phyloP scores from a whole-genome alignment of 1,140 invertebrate genomes.

The Schlechtendalia chinensis region DNA sequence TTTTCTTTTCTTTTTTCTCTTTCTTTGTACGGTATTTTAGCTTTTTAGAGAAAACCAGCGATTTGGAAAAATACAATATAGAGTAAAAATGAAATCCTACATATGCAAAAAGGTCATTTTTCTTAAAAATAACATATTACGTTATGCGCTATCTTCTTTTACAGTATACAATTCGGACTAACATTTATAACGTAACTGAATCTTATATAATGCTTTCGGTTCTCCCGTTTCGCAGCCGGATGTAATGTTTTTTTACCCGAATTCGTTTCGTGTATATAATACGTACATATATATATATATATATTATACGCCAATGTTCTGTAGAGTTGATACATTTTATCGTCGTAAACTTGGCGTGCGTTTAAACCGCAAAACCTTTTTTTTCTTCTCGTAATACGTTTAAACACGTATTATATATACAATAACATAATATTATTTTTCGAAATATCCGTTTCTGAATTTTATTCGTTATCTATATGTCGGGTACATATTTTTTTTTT shows the following conservation, averaged over 20 bases:
- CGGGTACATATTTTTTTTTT: no score
- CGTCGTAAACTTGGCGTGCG: background rate
- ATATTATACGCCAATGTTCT: no score
- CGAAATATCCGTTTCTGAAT: no score
- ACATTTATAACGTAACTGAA: background rate
- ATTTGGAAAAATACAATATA: background rate
- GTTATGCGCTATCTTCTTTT: background rate
- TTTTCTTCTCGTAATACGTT: no score
- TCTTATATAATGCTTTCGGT: background rate
- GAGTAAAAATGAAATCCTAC: no score
- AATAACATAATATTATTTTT: no score
- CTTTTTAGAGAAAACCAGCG: slow-evolving; percentile 18
- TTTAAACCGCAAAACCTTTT: background rate
- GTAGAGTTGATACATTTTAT: background rate
- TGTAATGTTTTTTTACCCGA: background rate
- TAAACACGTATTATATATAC: no score
- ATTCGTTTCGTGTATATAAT: background rate
- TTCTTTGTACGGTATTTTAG: background rate
- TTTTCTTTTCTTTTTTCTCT: background rate
- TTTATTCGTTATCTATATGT: no score
- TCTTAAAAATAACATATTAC: background rate
- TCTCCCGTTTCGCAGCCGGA: background rate
- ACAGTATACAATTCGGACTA: background rate
- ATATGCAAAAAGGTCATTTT: slow-evolving; percentile 13
- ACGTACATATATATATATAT: no score